phyloP scores from a whole-genome alignment of 2,113 vertebrate genomes.

The Thalassoma bifasciatum region DNA sequence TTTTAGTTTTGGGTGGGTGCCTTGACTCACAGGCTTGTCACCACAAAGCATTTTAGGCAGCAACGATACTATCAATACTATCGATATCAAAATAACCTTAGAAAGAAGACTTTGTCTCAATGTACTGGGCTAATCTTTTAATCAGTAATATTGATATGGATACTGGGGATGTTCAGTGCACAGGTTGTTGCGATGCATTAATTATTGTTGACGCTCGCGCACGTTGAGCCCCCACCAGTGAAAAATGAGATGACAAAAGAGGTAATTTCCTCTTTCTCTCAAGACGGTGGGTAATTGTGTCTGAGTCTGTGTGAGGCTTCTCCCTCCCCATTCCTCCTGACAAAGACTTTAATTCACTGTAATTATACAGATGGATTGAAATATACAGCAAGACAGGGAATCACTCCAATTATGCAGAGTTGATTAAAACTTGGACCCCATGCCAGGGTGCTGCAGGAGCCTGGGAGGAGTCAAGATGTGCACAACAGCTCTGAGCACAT shows the following conservation, averaged over 20 bases:
- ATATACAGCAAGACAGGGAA: slow-evolving; percentile 79
- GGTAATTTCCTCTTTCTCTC: slow-evolving; percentile 78
- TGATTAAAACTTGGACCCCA: slow-evolving; percentile 78
- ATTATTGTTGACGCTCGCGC: slow-evolving; percentile 63
- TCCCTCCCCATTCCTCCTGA: slow-evolving; percentile 57
- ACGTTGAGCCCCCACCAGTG: slow-evolving; percentile 57
- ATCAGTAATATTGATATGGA: slow-evolving; percentile 48
- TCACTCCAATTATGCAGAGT: slow-evolving; percentile 80
- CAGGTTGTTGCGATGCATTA: slow-evolving; percentile 54
- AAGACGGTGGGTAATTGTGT: slow-evolving; percentile 73
- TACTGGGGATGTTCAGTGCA: slow-evolving; percentile 23
- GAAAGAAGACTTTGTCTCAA: not conserved
- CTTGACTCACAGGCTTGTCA: not conserved
- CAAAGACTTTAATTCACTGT: slow-evolving; percentile 73
- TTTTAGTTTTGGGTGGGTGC: not conserved
- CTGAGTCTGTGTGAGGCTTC: slow-evolving; percentile 22
- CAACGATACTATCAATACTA: not conserved
- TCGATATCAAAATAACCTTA: not conserved
- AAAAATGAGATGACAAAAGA: slow-evolving; percentile 79
- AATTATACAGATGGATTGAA: slow-evolving; percentile 81
- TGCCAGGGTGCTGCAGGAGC: slow-evolving; percentile 59
- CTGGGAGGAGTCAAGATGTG: slow-evolving; percentile 55
- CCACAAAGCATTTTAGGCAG: not conserved
- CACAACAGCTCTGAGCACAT: too few species aligned
- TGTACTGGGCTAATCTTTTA: slow-evolving; percentile 34